These are phyloP conservation scores for Drosophila hamatofila DNA, from an alignment of 2,888 invertebrate species.

Conservation along the genomic window DNA sequence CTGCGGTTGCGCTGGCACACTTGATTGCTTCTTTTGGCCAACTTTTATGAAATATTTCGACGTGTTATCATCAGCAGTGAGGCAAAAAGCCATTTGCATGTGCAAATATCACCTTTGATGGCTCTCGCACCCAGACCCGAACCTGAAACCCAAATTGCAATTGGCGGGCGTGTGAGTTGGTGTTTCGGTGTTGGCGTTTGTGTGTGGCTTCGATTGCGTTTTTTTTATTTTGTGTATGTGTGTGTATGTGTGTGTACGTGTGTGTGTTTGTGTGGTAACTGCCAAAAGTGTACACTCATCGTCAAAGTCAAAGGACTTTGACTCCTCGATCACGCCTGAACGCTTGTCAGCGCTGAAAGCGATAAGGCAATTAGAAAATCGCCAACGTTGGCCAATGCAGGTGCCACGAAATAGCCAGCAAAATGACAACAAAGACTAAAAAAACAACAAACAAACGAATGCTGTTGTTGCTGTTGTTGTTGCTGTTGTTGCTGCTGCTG, in stretches of 20 bases:
- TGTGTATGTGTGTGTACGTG: too few species aligned
- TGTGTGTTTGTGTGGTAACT: conserved; percentile 19
- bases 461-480: conserved; percentile 9
- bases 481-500: neutral
- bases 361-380: conserved; percentile 82
- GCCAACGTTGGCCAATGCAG: conserved; percentile 39
- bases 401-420: conserved; percentile 26
- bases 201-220: conserved; percentile 16
- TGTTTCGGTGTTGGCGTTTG: conserved; percentile 10
- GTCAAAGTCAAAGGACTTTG: conserved; percentile 76
- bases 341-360: conserved; percentile 77
- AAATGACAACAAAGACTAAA: conserved; percentile 27
- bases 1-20: conserved; percentile 22
- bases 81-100: conserved; percentile 65
- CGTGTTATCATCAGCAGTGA: conserved; percentile 46
- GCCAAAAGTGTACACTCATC: conserved; percentile 72
- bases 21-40: conserved; percentile 62
- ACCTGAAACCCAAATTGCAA: conserved; percentile 60
- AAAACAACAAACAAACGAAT: neutral
- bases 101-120: conserved; percentile 62
- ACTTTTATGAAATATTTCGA: conserved; percentile 73
- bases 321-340: conserved; percentile 54
- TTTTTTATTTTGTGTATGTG: neutral
- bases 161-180: conserved; percentile 36
- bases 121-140: conserved; percentile 14